Conservation (phyloP, 2,797 vertebrate species). For the Xerus rutilus region DNA sequence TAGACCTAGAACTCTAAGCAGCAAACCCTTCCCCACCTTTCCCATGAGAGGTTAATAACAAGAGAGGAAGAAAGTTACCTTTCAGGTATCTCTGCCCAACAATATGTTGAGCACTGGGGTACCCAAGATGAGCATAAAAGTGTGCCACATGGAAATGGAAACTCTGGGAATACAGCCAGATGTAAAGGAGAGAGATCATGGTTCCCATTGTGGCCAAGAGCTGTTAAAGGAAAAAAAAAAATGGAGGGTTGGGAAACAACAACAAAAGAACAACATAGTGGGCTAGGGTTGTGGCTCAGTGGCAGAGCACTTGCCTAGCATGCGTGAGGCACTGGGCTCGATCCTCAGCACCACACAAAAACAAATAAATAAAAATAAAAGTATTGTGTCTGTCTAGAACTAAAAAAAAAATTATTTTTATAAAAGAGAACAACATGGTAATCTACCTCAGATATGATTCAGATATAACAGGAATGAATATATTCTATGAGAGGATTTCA, state of each 20-base stretch:
- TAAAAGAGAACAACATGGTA: background rate
- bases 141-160: constrained; percentile 87
- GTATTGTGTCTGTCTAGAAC: no score
- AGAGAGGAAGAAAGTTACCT: constrained; percentile 77
- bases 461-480: background rate
- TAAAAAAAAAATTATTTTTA: no score
- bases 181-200: constrained; percentile 83
- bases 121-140: constrained; percentile 81
- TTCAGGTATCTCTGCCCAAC: constrained; percentile 87
- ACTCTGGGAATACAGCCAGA: constrained; percentile 76
- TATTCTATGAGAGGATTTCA: background rate
- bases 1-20: background rate
- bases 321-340: no score
- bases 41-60: background rate
- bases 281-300: no score
- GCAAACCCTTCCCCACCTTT: background rate
- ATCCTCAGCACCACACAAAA: no score
- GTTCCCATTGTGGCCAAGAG: constrained; percentile 71
- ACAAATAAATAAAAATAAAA: no score
- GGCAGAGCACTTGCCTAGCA: no score
- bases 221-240: constrained; percentile 72
- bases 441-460: background rate
- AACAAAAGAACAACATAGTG: background rate
- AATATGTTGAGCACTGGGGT: constrained; percentile 82
- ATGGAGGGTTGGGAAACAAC: background rate